phyloP scores from a whole-genome alignment of 2,797 vertebrate species.

The Pseudomugil tenellus region DNA sequence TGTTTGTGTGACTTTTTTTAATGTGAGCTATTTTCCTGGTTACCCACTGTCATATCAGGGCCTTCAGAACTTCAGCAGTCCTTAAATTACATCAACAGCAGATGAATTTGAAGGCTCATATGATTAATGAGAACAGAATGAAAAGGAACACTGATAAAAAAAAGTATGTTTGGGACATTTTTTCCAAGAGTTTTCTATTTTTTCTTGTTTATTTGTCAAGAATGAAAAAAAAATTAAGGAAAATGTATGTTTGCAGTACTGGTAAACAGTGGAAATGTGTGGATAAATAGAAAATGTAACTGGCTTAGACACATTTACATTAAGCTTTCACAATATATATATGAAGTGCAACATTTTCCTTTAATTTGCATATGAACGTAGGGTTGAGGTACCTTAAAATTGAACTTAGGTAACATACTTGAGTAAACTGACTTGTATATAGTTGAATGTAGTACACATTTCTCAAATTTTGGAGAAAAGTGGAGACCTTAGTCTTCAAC shows the following conservation, averaged over 20 bases:
- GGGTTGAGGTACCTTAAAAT: neutral
- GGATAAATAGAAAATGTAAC: neutral
- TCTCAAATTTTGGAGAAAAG: conserved; percentile 7
- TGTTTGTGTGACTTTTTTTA: too few relatives aligned
- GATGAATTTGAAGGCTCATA: neutral
- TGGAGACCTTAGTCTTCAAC: conserved; percentile 15
- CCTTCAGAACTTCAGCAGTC: neutral
- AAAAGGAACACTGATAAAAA: neutral
- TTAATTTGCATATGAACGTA: neutral
- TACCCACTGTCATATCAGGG: neutral
- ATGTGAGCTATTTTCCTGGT: too few relatives aligned
- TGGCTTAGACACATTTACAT: neutral
- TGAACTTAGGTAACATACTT: neutral
- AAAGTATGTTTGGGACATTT: neutral
- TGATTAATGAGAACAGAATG: neutral
- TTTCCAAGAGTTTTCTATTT: neutral
- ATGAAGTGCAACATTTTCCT: neutral
- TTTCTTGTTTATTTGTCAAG: neutral
- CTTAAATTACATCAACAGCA: neutral
- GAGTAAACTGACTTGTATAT: too few relatives aligned
- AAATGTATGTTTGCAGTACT: too few relatives aligned
- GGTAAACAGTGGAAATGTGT: neutral
- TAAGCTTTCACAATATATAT: neutral
- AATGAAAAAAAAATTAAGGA: neutral
- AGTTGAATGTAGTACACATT: neutral